Evolutionary conservation across 2,888 invertebrate species (phyloP).

Genomic region (Drosophila bunnanda): DNA sequence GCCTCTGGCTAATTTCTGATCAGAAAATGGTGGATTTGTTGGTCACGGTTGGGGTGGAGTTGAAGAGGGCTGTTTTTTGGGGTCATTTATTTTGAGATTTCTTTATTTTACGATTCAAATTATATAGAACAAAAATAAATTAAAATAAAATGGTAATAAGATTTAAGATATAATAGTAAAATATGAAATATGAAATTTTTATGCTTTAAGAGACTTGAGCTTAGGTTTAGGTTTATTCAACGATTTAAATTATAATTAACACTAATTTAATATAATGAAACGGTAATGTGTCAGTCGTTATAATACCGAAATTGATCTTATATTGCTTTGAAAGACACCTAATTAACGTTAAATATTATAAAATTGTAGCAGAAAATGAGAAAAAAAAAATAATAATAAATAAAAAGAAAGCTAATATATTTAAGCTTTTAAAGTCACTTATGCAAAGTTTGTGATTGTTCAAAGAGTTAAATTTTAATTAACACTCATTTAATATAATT

Average conservation of each 20-base stretch:
- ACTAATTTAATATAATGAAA: not conserved
- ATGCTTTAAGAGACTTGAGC: not conserved
- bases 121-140: not conserved
- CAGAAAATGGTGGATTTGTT: slow-evolving; percentile 30
- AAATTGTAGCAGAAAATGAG: no score
- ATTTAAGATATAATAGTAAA: not conserved
- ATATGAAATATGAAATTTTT: not conserved
- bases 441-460: no score
- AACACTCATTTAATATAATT: no score
- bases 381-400: no score
- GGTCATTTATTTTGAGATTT: not conserved
- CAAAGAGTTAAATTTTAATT: no score
- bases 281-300: no score
- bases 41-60: slow-evolving; percentile 5
- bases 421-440: no score
- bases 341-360: no score
- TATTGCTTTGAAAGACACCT: no score
- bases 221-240: not conserved
- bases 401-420: no score
- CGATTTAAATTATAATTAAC: not conserved
- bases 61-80: not conserved
- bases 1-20: slow-evolving; percentile 32
- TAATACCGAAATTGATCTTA: no score
- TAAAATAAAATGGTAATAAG: not conserved
- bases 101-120: not conserved